Conservation (phyloP, 2,888 invertebrate species). For the Eueremaeus valkanovi region DNA sequence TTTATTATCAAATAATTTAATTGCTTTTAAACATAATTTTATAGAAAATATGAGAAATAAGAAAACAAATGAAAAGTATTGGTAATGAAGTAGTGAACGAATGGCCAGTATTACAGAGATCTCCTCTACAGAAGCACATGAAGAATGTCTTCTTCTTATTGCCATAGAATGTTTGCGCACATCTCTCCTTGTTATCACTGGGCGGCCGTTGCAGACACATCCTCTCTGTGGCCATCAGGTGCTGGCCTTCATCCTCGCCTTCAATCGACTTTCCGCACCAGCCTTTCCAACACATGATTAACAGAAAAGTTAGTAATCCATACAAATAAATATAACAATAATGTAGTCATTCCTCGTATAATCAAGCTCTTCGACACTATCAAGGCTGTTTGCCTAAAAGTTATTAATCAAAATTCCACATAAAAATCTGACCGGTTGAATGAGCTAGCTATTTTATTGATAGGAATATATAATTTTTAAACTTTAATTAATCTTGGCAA, state of each 20-base stretch:
- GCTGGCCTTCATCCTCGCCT: conserved; percentile 72
- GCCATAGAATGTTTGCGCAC: conserved; percentile 78
- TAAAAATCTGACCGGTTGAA: too few relatives aligned
- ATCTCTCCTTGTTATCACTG: conserved; percentile 80
- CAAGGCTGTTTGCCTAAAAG: too few relatives aligned
- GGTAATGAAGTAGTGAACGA: background rate
- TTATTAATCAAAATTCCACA: too few relatives aligned
- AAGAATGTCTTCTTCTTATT: conserved; percentile 66
- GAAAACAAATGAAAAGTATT: background rate
- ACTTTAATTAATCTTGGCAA: too few relatives aligned
- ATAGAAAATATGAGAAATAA: background rate
- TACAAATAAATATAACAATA: too few relatives aligned
- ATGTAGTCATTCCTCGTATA: too few relatives aligned
- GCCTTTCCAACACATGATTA: conserved; percentile 50
- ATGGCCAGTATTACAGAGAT: conserved; percentile 66
- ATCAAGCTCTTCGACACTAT: too few relatives aligned
- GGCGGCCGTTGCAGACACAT: conserved; percentile 82
- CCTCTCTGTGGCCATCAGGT: conserved; percentile 78
- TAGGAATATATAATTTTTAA: too few relatives aligned
- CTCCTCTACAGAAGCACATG: conserved; percentile 87
- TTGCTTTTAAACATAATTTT: too few relatives aligned
- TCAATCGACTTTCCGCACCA: conserved; percentile 91
- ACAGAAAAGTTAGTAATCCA: too few relatives aligned
- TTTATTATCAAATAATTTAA: too few relatives aligned
- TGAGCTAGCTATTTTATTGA: too few relatives aligned